phyloP scores from a whole-genome alignment of 2,888 invertebrate species.

The Geophilus truncorum region DNA sequence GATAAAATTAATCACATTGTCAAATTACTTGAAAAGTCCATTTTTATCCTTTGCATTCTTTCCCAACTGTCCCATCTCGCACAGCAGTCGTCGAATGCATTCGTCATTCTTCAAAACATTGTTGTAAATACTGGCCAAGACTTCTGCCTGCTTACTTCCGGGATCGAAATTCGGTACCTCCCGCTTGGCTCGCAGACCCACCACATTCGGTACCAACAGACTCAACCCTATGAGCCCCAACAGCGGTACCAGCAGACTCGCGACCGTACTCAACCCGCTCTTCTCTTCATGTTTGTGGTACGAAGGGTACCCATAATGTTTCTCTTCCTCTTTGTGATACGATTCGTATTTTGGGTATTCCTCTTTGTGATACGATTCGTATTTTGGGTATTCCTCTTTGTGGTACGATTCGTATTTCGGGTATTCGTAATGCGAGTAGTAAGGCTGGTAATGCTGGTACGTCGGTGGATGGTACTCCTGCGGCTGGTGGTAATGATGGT shows the following conservation, averaged over 20 bases:
- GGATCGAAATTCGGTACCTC: background rate
- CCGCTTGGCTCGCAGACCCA: conserved; percentile 2
- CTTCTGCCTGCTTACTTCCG: background rate
- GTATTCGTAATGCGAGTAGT: background rate
- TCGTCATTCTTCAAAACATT: conserved; percentile 19
- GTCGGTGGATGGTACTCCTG: background rate
- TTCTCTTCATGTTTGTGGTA: background rate
- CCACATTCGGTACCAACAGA: conserved; percentile 31
- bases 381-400: no score
- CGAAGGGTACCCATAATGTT: background rate
- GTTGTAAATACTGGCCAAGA: background rate
- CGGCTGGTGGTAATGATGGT: background rate
- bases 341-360: background rate
- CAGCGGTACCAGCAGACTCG: conserved; percentile 18
- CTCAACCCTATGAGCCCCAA: conserved; percentile 28
- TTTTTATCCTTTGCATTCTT: conserved; percentile 30
- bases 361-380: no score
- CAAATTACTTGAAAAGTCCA: conserved; percentile 25
- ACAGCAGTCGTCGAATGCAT: background rate
- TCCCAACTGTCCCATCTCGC: conserved; percentile 32
- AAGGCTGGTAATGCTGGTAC: background rate
- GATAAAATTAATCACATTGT: no score
- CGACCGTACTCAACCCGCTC: background rate
- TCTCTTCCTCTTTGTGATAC: background rate
- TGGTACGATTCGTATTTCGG: background rate